Conservation (phyloP, 2,888 invertebrate species). For the Julus scanicus region DNA sequence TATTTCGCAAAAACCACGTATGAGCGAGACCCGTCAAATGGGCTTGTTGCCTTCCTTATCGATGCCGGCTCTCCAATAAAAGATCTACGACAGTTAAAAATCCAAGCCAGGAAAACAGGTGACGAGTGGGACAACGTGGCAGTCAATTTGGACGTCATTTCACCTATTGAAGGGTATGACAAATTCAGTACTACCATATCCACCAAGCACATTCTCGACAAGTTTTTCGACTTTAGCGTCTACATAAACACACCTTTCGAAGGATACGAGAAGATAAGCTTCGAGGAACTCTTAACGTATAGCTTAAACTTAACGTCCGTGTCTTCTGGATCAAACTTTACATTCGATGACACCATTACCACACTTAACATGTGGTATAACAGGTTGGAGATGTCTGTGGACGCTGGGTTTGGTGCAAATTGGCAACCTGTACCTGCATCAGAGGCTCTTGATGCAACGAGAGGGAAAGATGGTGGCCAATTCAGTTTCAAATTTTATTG, state of each 20-base stretch:
- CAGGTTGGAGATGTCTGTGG: not conserved
- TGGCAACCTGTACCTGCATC: not conserved
- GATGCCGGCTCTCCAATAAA: slow-evolving; percentile 41
- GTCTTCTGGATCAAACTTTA: not conserved
- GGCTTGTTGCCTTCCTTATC: slow-evolving; percentile 31
- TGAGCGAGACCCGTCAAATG: slow-evolving; percentile 1
- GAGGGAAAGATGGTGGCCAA: not conserved
- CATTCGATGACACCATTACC: slow-evolving; percentile 22
- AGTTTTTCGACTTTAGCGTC: slow-evolving; percentile 40
- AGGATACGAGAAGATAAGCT: slow-evolving; percentile 55
- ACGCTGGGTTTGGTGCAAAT: slow-evolving; percentile 12
- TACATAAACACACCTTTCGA: slow-evolving; percentile 51
- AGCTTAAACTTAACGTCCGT: slow-evolving; percentile 1
- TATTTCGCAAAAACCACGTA: slow-evolving; percentile 1
- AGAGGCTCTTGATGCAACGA: not conserved
- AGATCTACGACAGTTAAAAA: not conserved
- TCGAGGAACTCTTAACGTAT: slow-evolving; percentile 45
- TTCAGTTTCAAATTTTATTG: slow-evolving; percentile 22
- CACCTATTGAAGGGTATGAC: slow-evolving; percentile 54
- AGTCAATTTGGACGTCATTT: not conserved
- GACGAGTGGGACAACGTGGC: slow-evolving; percentile 54
- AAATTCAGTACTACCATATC: slow-evolving; percentile 46
- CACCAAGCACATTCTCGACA: slow-evolving; percentile 48
- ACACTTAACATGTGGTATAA: not conserved
- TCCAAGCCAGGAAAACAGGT: slow-evolving; percentile 47